Evolutionary conservation across 2,113 vertebrate species (phyloP).

Genomic region (Mustela lutreola): DNA sequence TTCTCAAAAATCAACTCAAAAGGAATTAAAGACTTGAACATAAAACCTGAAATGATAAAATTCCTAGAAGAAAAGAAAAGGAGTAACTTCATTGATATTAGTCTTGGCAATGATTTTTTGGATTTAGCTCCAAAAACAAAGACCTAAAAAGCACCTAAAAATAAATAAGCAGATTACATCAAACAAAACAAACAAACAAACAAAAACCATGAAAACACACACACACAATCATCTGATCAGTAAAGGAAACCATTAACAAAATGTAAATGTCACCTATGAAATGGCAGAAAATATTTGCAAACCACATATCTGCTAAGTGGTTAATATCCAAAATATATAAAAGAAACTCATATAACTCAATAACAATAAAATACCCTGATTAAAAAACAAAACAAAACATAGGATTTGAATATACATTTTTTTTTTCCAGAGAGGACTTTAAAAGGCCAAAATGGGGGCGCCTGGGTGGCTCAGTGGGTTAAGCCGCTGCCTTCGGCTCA

Average conservation of each 20-base stretch:
- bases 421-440: neutral
- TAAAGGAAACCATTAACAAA: neutral
- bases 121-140: too few relatives aligned
- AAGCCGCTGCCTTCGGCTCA: too few relatives aligned
- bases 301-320: neutral
- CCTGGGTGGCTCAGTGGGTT: too few relatives aligned
- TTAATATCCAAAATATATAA: neutral
- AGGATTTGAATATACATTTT: neutral
- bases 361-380: neutral
- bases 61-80: too few relatives aligned
- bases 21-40: too few relatives aligned
- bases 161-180: neutral
- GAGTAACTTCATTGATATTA: too few relatives aligned
- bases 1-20: too few relatives aligned
- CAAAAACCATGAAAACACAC: neutral
- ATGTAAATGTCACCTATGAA: neutral
- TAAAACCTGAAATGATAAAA: too few relatives aligned
- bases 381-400: neutral
- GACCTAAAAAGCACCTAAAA: neutral
- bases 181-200: neutral
- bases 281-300: neutral
- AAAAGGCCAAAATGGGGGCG: neutral
- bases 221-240: neutral
- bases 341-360: neutral
- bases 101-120: too few relatives aligned